Base-by-base conservation (phyloP, 2,888 invertebrate species). In the Congeria kusceri region DNA sequence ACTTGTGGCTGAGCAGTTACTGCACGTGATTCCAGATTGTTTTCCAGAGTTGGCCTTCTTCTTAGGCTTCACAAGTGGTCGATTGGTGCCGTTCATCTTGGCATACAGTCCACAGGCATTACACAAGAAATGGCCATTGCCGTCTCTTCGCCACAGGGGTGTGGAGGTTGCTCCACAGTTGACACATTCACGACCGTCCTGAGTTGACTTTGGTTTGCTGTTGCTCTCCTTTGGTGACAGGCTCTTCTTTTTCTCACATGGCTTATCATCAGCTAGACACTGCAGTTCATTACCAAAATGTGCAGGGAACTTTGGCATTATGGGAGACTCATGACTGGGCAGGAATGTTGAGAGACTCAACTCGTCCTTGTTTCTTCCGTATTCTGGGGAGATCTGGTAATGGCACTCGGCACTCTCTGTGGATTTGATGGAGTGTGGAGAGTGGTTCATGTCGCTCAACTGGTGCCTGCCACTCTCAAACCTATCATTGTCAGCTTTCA, bases 41-140 rank as follows among this genome's bases (percentile, higher is more conserved):
- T 80, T 80, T 5, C 77, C 77, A 23, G 72, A 47, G 9, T 77
- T 77, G 0, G 78, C 68, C 13, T 76, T 61, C n/a, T 78, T 76
- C 76, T 84, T 84, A 27, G 84, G 80, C 64, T 84, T 84, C 4
- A 76, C 72, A 5, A 84, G 76, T 3, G 84, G 84, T 57, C 84
- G 32, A 95, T 98, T 98, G 95, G 97, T 97, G 92, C 98, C 98
- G 95, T 99, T 99, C 97, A 98, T 98, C 95, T 98, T 98, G 95
- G 98, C 98, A 95, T 99, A 99, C 74, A 98, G 96, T 81, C 99
- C 98, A 95, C 98, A 99, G 77, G 98, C 98, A 95, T 99, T 99
- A 95, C 99, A 99, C 92, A 98, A 95, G 94, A 98, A 98, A 95
- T 98, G 98, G 29, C 98, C 98, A 75, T 98, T 98, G 83, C 98